A percentile compares a stretch with the other conserved stretches of the same genome.
Conservation (phyloP, 2,888 invertebrate species). For the Meteorus colon region DNA sequence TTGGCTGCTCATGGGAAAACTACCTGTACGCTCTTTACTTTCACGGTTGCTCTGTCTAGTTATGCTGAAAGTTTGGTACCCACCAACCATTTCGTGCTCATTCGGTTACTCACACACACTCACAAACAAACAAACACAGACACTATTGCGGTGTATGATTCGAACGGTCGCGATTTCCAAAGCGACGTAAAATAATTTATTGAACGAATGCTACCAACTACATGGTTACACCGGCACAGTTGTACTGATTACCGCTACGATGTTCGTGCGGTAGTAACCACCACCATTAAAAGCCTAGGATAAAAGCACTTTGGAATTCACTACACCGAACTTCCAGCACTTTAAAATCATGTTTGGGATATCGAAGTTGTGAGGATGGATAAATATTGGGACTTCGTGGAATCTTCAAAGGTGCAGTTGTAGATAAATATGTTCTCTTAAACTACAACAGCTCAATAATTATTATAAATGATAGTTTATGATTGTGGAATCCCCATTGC, state of each 20-base stretch:
- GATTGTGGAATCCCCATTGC: neutral
- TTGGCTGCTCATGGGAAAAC: neutral
- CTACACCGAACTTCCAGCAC: neutral
- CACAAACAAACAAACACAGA: neutral
- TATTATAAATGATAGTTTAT: neutral
- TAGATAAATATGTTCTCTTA: neutral
- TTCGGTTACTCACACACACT: neutral
- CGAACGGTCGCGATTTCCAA: neutral
- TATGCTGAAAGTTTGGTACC: constrained; percentile 5
- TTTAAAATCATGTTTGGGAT: neutral
- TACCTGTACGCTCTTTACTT: neutral
- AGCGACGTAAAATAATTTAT: constrained; percentile 29
- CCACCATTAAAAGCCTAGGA: neutral
- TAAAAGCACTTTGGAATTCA: neutral
- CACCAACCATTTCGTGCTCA: neutral
- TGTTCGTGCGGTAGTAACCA: neutral
- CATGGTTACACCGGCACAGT: neutral
- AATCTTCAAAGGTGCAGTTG: neutral
- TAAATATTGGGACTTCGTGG: too few species aligned
- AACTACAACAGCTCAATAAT: neutral
- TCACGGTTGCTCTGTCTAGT: neutral
- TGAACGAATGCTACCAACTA: neutral
- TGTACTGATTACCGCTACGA: constrained; percentile 12
- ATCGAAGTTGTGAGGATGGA: neutral
- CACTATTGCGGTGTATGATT: constrained; percentile 4